phyloP scores from a whole-genome alignment of 2,888 invertebrate species.

The Tubulanus polymorphus region DNA sequence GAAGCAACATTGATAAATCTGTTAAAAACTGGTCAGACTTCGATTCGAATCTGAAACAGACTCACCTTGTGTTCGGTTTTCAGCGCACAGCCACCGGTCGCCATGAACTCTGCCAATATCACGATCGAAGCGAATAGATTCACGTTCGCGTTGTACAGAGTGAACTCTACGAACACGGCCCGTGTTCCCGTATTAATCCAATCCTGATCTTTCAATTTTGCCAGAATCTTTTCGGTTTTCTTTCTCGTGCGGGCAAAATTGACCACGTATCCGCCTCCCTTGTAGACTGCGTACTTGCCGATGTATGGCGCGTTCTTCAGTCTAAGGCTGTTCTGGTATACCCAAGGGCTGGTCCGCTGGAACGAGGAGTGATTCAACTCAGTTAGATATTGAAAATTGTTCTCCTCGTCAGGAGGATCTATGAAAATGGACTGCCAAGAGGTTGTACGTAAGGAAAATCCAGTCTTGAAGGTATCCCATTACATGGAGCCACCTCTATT shows the following conservation, averaged over 20 bases:
- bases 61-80: conserved; percentile 44
- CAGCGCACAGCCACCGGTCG: conserved; percentile 38
- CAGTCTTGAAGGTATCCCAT: no score
- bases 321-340: conserved; percentile 50
- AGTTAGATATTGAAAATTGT: no score
- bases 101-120: conserved; percentile 44
- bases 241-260: conserved; percentile 39
- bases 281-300: conserved; percentile 32
- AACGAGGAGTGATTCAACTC: no score
- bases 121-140: conserved; percentile 49
- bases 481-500: no score
- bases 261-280: conserved; percentile 49
- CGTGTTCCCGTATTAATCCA: conserved; percentile 56
- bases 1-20: no score
- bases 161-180: conserved; percentile 57
- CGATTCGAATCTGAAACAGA: no score
- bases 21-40: background rate
- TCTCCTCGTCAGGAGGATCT: no score
- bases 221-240: conserved; percentile 40
- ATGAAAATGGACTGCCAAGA: no score
- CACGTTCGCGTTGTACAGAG: conserved; percentile 55
- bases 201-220: conserved; percentile 40
- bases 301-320: conserved; percentile 53
- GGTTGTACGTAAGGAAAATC: no score
- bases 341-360: conserved; percentile 42